Base-by-base conservation (phyloP, 2,113 vertebrate species). In the Trinectes maculatus region DNA sequence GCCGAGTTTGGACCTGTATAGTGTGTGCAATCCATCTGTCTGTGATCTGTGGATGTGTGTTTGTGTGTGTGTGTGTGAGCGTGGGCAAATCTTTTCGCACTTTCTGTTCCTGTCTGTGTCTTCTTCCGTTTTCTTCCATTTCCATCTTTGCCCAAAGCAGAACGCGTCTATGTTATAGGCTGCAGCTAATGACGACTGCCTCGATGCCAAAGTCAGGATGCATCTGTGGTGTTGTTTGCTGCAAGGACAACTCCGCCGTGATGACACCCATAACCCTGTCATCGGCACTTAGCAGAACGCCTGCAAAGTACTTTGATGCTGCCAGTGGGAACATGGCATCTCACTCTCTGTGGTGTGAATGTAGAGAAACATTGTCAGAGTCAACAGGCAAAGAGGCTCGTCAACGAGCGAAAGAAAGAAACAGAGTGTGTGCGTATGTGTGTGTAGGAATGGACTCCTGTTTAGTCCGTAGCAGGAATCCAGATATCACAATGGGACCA, bases 21-120 rank as follows among this genome's bases (percentile, higher is more conserved):
- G 8, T 28, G 31, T 40, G 33, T 52, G 43, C 3, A n/a, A 68
- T 61, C 70, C 71, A 68, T 85, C 71, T 75, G 61, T 53, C 70
- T 53, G 52, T 22, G 2, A 33, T 37, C n/a, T 53, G 57, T 34
- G 16, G 15, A 47, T 33, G 36, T 63, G 40, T 73, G 47, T 56
- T 53, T 31, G 11, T 43, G 56, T 59, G 25, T 60, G 22, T 24
- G 29, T 31, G 21, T 57, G 3, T 58, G 46, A 40, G 70, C 10
- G 16, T 59, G 44, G 62, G 62, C 24, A 43, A 19, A 13, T 42
- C 10, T 24, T 49, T 42, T 22, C 2, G 6, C 57, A 51, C 66
- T 64, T 28, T 24, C 29, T 66, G 33, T 46, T 69, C 58, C 56
- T 47, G 29, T 51, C 51, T 26, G 21, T 44, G n/a, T 73, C 16